Base-by-base conservation (phyloP, 1,140 invertebrate species). In the Leptestheria dahalacensis region DNA sequence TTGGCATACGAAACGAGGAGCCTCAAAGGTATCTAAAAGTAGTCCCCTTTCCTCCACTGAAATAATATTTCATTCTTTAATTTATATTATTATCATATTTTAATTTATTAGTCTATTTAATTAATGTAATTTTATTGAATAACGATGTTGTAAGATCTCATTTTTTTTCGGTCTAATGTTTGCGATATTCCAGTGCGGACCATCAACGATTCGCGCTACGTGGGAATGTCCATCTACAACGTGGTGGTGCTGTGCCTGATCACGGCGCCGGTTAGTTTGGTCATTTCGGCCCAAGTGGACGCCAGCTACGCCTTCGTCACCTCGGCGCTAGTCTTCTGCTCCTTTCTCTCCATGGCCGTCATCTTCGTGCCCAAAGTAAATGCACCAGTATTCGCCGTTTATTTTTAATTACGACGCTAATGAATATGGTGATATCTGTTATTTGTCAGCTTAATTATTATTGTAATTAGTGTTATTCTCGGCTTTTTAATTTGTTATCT, bases 201-300 rank as follows among this genome's bases (percentile, higher is more conserved):
- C 69, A 91, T 91, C 65, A 91, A 91, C 73, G 96, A 99, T 75
- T 95, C 92, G 0, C 80, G 93, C 67, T 95, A 97, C 72, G 94
- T 98, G 11, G 93, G 93, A 63, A 96, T 99, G 91, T 92, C 92
- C 65, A 97, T 99, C 68, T 99, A 99, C 75, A 99, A 99, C 74
- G 94, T 99, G 51, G 94, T 96, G 59, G 91, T 99, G 24, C 78
- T 99, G 12, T 97, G 93, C 70, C 74, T 98, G 58, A 97, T 99
- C 68, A 97, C 94, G 10, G 93, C 89, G 12, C 95, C 95, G 0
- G 94, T 99, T 41, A 91, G 90, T 11, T 82, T 98, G 76, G 91
- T 98, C 15, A 97, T 99, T 63, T 86, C 88, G 56, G 90, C 88
- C 63, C 94, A 98, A 69, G 91, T 97, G 70, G 91, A 99, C 73